Evolutionary conservation across 92 coral and sea anemone species (phyloP).

Genomic region (Parazoanthus darwini): DNA sequence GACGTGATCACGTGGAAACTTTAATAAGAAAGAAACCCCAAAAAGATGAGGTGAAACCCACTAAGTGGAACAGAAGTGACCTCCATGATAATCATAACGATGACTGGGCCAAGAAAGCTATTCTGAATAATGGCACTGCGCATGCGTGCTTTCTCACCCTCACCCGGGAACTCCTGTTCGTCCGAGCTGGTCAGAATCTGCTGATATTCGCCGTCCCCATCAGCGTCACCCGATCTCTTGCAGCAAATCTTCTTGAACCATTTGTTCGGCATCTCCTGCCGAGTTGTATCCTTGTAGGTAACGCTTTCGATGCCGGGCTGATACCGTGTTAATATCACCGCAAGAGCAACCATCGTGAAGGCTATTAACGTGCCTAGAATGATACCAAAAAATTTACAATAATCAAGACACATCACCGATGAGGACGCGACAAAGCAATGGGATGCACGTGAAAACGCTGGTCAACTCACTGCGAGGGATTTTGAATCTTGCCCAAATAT

Average conservation of each 20-base stretch:
- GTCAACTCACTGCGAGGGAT: too few relatives aligned
- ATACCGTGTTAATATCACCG: constrained; percentile 66
- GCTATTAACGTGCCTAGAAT: constrained; percentile 64
- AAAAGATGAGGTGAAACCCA: too few relatives aligned
- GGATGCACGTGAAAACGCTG: neutral
- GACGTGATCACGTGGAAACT: too few relatives aligned
- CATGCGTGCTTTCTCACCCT: neutral
- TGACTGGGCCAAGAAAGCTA: too few relatives aligned
- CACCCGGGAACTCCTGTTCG: constrained; percentile 14
- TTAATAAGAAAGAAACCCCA: too few relatives aligned
- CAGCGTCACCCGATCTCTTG: constrained; percentile 15
- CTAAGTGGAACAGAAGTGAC: too few relatives aligned
- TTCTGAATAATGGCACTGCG: too few relatives aligned
- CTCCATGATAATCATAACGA: too few relatives aligned
- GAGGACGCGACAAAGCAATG: neutral
- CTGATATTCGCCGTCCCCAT: neutral
- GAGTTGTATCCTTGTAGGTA: constrained; percentile 38
- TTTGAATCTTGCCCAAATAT: too few relatives aligned
- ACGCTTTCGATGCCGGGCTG: constrained; percentile 60
- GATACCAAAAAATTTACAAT: too few relatives aligned
- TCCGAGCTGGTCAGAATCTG: neutral
- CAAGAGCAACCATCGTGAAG: constrained; percentile 73
- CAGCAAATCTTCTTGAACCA: constrained; percentile 44
- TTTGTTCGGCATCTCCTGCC: constrained; percentile 15
- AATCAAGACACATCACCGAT: neutral